Conservation (phyloP, 2,888 invertebrate species). For the Sinelater perroti region DNA sequence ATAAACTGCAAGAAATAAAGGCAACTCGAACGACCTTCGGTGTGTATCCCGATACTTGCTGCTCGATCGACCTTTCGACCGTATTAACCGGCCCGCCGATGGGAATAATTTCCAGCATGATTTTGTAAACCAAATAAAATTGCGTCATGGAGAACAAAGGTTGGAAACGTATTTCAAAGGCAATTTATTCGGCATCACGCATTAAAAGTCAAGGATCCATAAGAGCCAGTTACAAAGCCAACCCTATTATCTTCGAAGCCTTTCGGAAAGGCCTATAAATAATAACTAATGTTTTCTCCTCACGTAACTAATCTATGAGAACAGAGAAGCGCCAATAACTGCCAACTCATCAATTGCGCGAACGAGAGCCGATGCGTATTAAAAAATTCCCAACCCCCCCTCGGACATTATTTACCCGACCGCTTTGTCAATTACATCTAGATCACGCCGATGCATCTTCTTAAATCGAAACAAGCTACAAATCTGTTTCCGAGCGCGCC, state of each 20-base stretch:
- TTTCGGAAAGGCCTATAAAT: slow-evolving; percentile 55
- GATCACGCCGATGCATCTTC: slow-evolving; percentile 47
- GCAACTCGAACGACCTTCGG: neutral
- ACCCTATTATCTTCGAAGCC: slow-evolving; percentile 52
- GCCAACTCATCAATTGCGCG: slow-evolving; percentile 57
- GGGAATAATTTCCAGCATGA: slow-evolving; percentile 28
- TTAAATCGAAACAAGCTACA: slow-evolving; percentile 47
- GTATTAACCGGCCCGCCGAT: slow-evolving; percentile 9
- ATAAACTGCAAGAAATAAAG: neutral
- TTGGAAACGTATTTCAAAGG: slow-evolving; percentile 36
- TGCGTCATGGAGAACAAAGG: slow-evolving; percentile 23
- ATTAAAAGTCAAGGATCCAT: slow-evolving; percentile 51
- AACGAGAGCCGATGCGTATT: slow-evolving; percentile 48
- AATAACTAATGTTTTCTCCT: slow-evolving; percentile 59
- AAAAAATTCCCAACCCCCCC: slow-evolving; percentile 48
- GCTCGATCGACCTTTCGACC: too few relatives aligned
- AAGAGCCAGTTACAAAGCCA: slow-evolving; percentile 51
- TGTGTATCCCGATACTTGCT: too few relatives aligned
- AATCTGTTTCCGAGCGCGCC: slow-evolving; percentile 44
- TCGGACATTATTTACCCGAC: slow-evolving; percentile 41
- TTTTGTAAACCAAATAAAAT: slow-evolving; percentile 32
- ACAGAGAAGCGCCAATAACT: slow-evolving; percentile 59
- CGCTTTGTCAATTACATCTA: slow-evolving; percentile 47
- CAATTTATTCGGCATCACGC: slow-evolving; percentile 52
- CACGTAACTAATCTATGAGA: slow-evolving; percentile 61